Percentiles rank a stretch among this genome's conserved stretches.
phyloP scores from a whole-genome alignment of 2,888 invertebrate species.

The Eutolmus rufibarbis region DNA sequence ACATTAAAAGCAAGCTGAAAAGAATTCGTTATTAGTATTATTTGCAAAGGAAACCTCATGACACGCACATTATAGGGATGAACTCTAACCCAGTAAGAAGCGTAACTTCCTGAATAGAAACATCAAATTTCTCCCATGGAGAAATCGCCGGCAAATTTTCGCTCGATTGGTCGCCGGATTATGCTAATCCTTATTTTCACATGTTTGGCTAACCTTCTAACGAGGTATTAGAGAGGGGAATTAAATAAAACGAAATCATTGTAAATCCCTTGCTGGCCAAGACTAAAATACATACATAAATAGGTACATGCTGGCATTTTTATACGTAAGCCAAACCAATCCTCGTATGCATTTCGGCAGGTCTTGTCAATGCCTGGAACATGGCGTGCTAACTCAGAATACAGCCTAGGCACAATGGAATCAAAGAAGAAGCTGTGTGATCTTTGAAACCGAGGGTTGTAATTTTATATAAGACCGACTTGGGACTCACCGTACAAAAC shows the following conservation, averaged over 20 bases:
- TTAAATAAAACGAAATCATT: constrained; percentile 16
- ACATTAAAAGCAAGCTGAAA: background rate
- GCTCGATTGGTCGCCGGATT: constrained; percentile 39
- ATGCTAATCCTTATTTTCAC: constrained; percentile 38
- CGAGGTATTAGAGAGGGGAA: constrained; percentile 12
- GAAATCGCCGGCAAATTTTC: constrained; percentile 8
- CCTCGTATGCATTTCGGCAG: background rate
- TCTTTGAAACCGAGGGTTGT: background rate
- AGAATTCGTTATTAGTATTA: constrained; percentile 15
- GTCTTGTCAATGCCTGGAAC: constrained; percentile 2
- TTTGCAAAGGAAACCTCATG: constrained; percentile 16
- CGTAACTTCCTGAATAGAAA: constrained; percentile 18
- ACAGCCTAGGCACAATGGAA: background rate
- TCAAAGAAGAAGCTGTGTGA: background rate
- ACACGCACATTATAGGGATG: constrained; percentile 6
- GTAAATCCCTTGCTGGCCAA: background rate
- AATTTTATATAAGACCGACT: background rate
- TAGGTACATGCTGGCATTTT: constrained; percentile 72
- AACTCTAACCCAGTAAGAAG: background rate
- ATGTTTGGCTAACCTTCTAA: constrained; percentile 29
- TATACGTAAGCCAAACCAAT: constrained; percentile 87
- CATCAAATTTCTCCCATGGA: constrained; percentile 24
- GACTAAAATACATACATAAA: constrained; percentile 63
- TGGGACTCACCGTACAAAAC: constrained; percentile 6
- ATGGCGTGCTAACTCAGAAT: constrained; percentile 14